Evolutionary conservation across 2,888 invertebrate species (phyloP).

Genomic region (Torymus aiolomorphi): DNA sequence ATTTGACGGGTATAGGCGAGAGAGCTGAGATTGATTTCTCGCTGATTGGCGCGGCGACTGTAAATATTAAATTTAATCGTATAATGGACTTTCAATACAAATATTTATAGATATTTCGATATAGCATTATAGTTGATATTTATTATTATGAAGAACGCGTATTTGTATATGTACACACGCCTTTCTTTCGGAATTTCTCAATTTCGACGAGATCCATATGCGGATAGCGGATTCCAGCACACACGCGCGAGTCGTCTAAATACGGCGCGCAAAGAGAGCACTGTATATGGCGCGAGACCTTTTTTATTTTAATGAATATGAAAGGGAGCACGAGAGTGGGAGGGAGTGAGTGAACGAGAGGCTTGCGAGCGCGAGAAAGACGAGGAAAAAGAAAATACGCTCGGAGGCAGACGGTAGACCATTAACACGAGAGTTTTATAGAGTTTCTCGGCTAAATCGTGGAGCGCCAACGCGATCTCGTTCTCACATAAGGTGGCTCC

Average conservation of each 20-base stretch:
- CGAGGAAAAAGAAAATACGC: constrained; percentile 46
- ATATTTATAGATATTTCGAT: not conserved
- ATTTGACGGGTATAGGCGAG: too few species aligned
- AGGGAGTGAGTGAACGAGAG: not conserved
- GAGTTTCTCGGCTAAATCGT: constrained; percentile 47
- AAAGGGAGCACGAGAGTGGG: constrained; percentile 41
- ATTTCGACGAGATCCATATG: too few species aligned
- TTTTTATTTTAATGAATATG: constrained; percentile 57
- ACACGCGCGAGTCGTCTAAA: constrained; percentile 25
- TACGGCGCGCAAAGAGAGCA: constrained; percentile 30
- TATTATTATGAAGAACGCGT: too few species aligned
- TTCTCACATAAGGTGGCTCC: constrained; percentile 7
- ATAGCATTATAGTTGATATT: not conserved
- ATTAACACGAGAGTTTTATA: constrained; percentile 50
- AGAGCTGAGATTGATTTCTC: too few species aligned
- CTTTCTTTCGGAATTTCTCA: not conserved
- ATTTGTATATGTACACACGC: too few species aligned
- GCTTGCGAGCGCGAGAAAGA: not conserved
- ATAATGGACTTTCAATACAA: too few species aligned
- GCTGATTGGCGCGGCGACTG: too few species aligned
- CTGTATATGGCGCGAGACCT: not conserved
- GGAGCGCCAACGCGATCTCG: constrained; percentile 28
- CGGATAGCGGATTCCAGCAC: constrained; percentile 24
- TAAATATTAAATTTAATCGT: too few species aligned
- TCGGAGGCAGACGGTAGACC: constrained; percentile 47